These are phyloP conservation scores for Vombatus ursinus DNA, from an alignment of 2,113 vertebrate species.

Conservation along the genomic window DNA sequence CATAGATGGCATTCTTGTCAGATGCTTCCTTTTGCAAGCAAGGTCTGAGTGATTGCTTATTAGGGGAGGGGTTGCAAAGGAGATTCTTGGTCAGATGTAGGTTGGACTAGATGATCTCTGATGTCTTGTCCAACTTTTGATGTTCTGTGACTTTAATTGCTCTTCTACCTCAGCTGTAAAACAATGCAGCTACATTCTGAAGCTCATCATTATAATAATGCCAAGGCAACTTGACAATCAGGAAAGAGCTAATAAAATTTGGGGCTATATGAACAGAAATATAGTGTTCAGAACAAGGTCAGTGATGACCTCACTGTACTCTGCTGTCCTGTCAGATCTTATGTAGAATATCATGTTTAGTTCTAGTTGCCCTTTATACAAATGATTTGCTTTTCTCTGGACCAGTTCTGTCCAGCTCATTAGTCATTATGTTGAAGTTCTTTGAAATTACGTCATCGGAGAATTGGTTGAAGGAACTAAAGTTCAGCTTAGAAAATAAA, in stretches of 20 bases:
- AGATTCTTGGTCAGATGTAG: not conserved
- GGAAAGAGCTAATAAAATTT: not conserved
- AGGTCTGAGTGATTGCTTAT: not conserved
- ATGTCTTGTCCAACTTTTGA: not conserved
- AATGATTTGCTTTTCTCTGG: not conserved
- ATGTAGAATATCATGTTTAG: not conserved
- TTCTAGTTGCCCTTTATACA: not conserved
- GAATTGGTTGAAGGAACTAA: not conserved
- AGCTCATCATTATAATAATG: not conserved
- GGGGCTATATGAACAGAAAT: not conserved
- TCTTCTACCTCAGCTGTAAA: not conserved
- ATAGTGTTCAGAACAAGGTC: not conserved
- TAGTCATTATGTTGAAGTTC: not conserved
- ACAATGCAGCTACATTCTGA: not conserved
- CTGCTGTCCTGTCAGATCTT: not conserved
- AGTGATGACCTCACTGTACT: not conserved
- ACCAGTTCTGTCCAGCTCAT: not conserved
- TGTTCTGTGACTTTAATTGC: not conserved
- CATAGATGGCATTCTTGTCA: not conserved
- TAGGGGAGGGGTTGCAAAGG: not conserved
- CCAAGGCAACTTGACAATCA: not conserved
- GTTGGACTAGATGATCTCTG: not conserved
- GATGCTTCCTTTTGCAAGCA: not conserved
- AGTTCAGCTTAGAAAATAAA: not conserved
- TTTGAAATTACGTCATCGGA: not conserved